Conservation (phyloP, 1,140 invertebrate genomes). For the Drosophila triauraria region DNA sequence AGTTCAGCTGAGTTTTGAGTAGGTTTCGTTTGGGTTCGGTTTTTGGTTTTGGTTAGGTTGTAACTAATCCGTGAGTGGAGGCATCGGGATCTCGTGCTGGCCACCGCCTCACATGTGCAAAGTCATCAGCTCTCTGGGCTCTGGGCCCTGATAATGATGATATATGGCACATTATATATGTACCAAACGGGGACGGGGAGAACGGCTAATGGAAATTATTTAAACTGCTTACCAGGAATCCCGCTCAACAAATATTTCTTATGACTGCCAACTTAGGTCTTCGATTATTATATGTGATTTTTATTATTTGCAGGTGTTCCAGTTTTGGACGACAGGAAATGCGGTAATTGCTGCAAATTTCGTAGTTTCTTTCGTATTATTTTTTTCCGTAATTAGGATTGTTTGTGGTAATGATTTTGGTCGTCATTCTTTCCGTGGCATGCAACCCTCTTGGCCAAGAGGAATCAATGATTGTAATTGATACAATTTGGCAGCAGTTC, state of each 20-base stretch:
- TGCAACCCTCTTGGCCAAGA: conserved; percentile 27
- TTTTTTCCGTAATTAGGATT: conserved; percentile 53
- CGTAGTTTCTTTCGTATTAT: conserved; percentile 28
- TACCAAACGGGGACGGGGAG: conserved; percentile 23
- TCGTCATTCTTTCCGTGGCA: conserved; percentile 29
- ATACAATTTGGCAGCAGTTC: conserved; percentile 31
- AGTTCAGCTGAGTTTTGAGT: not conserved
- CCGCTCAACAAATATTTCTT: conserved; percentile 45
- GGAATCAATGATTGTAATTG: conserved; percentile 46
- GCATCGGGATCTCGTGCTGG: conserved; percentile 34
- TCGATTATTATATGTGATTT: conserved; percentile 57
- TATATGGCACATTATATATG: conserved; percentile 73
- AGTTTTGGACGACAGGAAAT: conserved; percentile 58
- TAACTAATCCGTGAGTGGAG: conserved; percentile 67
- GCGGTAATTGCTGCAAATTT: conserved; percentile 67
- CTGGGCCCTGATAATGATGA: conserved; percentile 75
- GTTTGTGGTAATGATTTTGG: conserved; percentile 51
- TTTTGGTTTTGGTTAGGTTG: conserved; percentile 43
- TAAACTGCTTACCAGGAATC: conserved; percentile 72
- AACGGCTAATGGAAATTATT: conserved; percentile 69
- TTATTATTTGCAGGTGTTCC: conserved; percentile 53
- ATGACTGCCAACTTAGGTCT: conserved; percentile 39
- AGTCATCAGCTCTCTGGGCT: conserved; percentile 72
- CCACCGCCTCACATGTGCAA: conserved; percentile 78
- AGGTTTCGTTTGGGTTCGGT: conserved; percentile 25